Percentiles rank a stretch among this genome's conserved stretches.
Evolutionary conservation across 1,140 invertebrate species (phyloP).

Genomic region (Neocloeon triangulifer): DNA sequence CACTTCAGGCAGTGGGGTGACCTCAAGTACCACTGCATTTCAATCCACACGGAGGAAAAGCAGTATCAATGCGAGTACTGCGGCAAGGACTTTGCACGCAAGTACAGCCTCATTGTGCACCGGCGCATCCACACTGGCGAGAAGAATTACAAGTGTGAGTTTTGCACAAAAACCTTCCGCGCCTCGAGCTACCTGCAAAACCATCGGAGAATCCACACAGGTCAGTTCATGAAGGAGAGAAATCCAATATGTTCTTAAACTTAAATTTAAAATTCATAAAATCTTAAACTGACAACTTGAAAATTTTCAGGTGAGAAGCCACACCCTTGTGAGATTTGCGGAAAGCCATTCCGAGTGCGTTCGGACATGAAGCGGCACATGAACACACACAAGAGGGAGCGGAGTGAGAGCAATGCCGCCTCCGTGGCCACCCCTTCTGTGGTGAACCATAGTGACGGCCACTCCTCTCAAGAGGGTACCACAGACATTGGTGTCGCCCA

Average conservation of each 20-base stretch:
- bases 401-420: neutral
- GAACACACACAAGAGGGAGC: constrained; percentile 41
- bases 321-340: constrained; percentile 49
- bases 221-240: too few species aligned
- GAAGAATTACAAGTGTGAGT: constrained; percentile 70
- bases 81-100: constrained; percentile 74
- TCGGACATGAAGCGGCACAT: constrained; percentile 78
- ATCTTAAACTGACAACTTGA: too few species aligned
- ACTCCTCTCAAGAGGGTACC: neutral
- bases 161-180: constrained; percentile 59
- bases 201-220: constrained; percentile 79
- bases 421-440: neutral
- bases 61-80: constrained; percentile 79
- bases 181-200: constrained; percentile 65
- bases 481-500: constrained; percentile 6
- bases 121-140: constrained; percentile 76
- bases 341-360: constrained; percentile 60
- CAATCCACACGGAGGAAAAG: constrained; percentile 59
- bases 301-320: constrained; percentile 53
- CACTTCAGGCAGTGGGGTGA: constrained; percentile 72
- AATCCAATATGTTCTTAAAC: too few species aligned
- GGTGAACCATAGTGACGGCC: neutral
- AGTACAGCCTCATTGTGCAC: constrained; percentile 83
- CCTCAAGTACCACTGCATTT: constrained; percentile 70
- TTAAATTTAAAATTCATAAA: too few species aligned